Evolutionary conservation across 2,797 vertebrate species (phyloP).

Genomic region (Simalia tracyae): DNA sequence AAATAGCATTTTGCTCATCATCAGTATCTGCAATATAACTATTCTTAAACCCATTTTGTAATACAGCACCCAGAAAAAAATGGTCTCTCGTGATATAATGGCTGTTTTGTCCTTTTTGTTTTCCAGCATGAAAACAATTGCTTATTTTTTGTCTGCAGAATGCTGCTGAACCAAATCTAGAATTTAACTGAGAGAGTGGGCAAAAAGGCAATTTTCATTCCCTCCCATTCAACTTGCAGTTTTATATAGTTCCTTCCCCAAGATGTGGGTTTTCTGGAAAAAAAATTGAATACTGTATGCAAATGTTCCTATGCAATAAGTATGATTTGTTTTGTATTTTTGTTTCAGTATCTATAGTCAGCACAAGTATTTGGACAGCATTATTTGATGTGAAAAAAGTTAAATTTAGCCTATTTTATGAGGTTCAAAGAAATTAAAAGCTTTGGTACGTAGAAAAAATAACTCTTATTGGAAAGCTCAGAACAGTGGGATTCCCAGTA

Average conservation of each 20-base stretch:
- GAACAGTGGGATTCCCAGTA: not conserved
- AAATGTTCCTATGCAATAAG: not conserved
- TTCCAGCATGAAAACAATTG: not conserved
- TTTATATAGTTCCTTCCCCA: not conserved
- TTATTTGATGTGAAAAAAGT: not conserved
- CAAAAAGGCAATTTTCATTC: not conserved
- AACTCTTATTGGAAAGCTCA: not conserved
- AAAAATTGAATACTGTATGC: not conserved
- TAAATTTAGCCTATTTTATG: not conserved
- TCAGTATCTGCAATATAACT: not conserved
- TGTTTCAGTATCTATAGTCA: not conserved
- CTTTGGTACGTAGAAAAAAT: not conserved
- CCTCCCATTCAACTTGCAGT: not conserved
- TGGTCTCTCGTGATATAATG: not conserved
- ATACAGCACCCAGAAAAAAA: not conserved
- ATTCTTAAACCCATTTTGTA: not conserved
- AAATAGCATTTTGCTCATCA: conserved; percentile 7
- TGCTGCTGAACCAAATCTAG: not conserved
- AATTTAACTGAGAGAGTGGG: not conserved
- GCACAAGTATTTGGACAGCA: not conserved
- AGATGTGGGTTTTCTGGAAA: not conserved
- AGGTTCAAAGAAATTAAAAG: not conserved
- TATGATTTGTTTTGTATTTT: not conserved
- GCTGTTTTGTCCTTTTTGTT: not conserved
- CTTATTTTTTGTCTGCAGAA: not conserved